These are phyloP conservation scores for Sinocyclocheilus anshuiensis DNA, from an alignment of 2,113 vertebrate genomes.

Conservation along the genomic window DNA sequence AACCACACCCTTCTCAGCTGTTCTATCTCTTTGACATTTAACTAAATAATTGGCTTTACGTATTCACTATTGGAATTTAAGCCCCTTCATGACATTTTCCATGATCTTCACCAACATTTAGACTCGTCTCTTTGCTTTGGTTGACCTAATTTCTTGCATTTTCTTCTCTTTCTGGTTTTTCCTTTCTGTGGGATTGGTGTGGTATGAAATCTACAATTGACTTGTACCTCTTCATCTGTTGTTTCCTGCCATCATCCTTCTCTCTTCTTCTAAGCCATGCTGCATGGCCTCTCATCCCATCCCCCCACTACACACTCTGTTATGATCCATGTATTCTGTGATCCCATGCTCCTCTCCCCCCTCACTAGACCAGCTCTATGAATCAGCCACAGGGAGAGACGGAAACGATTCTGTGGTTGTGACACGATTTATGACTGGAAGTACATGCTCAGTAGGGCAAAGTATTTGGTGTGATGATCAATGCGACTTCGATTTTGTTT, in stretches of 20 bases:
- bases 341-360: conserved; percentile 68
- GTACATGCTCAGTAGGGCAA: conserved; percentile 19
- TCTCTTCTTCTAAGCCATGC: conserved; percentile 41
- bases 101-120: not conserved
- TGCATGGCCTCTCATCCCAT: conserved; percentile 59
- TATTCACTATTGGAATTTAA: not conserved
- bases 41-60: not conserved
- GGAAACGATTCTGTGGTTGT: conserved; percentile 68
- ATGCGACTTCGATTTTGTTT: not conserved
- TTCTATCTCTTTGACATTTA: not conserved
- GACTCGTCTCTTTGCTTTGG: not conserved
- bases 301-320: conserved; percentile 61
- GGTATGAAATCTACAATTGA: not conserved
- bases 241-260: conserved; percentile 53
- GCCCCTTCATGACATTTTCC: not conserved
- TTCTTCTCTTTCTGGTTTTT: not conserved
- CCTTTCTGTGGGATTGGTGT: not conserved
- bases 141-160: not conserved
- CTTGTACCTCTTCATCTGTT: conserved; percentile 16
- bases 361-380: conserved; percentile 63
- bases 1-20: not conserved
- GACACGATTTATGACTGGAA: conserved; percentile 3
- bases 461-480: not conserved
- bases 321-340: conserved; percentile 69
- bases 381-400: conserved; percentile 73